Evolutionary conservation across 2,888 invertebrate species (phyloP).

Genomic region (Torymus tubicola): DNA sequence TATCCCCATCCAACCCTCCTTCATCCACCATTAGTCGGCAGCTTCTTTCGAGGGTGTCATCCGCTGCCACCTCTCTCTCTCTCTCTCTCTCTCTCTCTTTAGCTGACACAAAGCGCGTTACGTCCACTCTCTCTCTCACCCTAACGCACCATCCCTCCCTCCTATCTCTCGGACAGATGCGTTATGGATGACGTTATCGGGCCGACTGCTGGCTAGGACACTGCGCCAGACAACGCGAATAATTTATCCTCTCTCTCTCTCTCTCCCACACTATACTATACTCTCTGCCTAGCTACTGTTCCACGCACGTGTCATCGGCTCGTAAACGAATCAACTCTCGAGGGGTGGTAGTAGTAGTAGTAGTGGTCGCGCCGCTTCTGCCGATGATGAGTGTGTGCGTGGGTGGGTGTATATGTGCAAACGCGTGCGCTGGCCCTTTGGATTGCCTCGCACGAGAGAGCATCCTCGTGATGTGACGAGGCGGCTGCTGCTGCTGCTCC

Average conservation of each 20-base stretch:
- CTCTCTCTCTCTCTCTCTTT: not conserved
- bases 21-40: no score
- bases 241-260: conserved; percentile 69
- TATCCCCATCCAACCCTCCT: no score
- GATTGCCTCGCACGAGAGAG: not conserved
- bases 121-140: no score
- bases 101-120: no score
- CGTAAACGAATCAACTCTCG: conserved; percentile 49
- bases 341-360: not conserved
- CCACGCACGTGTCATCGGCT: conserved; percentile 51
- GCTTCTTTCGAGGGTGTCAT: no score
- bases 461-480: no score
- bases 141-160: no score
- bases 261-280: not conserved
- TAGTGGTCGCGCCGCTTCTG: not conserved
- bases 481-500: no score
- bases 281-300: conserved; percentile 37
- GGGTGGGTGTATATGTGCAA: not conserved
- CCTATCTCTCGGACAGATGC: conserved; percentile 41
- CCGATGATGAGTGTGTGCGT: conserved; percentile 5
- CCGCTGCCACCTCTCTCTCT: not conserved
- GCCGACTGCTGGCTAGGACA: conserved; percentile 55
- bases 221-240: conserved; percentile 73
- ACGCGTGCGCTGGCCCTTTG: conserved; percentile 11
- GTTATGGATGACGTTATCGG: conserved; percentile 74